Percentiles rank a stretch among this genome's conserved stretches.
Conservation (phyloP, 2,113 vertebrate species). For the Platysternon megacephalum region DNA sequence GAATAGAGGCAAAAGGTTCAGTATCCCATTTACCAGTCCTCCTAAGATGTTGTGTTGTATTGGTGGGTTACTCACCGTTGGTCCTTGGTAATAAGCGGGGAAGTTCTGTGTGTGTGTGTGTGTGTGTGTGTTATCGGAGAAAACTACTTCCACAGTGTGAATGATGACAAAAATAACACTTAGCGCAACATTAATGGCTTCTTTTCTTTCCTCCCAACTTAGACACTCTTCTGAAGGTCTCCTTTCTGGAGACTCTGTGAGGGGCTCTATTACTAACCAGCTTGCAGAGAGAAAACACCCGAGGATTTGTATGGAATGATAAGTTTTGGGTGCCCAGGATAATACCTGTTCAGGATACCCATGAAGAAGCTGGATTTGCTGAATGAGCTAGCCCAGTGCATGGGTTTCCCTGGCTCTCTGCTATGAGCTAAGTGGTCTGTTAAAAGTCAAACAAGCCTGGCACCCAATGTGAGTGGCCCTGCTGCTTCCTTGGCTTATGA, state of each 20-base stretch:
- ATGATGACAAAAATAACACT: not conserved
- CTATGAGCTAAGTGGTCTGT: not conserved
- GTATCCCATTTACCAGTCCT: not conserved
- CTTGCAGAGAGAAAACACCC: not conserved
- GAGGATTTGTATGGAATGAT: not conserved
- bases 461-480: not conserved
- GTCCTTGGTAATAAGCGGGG: not conserved
- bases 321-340: rapidly evolving
- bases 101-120: not conserved
- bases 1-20: not conserved
- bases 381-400: not conserved
- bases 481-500: not conserved
- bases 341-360: rapidly evolving
- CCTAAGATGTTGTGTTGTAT: not conserved
- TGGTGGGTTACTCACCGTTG: not conserved
- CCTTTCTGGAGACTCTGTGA: constrained; percentile 82
- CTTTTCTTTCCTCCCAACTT: constrained; percentile 45
- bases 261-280: not conserved
- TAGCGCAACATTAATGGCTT: not conserved
- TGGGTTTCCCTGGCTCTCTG: not conserved
- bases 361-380: rapidly evolving
- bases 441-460: not conserved
- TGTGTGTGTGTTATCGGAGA: too few species aligned
- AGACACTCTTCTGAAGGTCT: constrained; percentile 86
- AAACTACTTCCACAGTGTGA: too few species aligned